These are phyloP conservation scores for Spialia ferax DNA, from an alignment of 2,888 invertebrate genomes.

Conservation along the genomic window DNA sequence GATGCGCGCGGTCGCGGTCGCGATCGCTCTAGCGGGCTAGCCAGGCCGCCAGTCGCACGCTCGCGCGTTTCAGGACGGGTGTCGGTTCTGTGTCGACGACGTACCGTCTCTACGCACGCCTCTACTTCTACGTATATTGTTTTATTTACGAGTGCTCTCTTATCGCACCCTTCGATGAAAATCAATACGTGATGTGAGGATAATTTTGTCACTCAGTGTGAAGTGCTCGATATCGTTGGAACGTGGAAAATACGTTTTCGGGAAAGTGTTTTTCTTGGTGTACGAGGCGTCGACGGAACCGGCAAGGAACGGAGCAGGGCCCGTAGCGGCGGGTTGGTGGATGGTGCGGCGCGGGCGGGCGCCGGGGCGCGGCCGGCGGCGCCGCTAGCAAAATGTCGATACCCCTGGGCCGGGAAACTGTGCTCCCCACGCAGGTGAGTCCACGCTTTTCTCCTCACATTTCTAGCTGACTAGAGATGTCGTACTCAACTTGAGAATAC, in stretches of 20 bases:
- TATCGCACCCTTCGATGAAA: conserved; percentile 53
- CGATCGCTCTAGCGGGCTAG: background rate
- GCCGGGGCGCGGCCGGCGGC: conserved; percentile 85
- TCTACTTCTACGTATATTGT: conserved; percentile 43
- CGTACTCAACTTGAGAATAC: background rate
- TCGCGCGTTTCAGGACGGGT: conserved; percentile 68
- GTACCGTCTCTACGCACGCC: conserved; percentile 57
- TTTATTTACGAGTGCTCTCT: conserved; percentile 52
- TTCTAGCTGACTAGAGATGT: conserved; percentile 41
- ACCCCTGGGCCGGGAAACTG: conserved; percentile 84
- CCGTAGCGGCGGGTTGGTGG: conserved; percentile 74
- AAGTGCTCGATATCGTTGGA: conserved; percentile 53
- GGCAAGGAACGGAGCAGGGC: conserved; percentile 57
- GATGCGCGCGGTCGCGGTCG: too few relatives aligned
- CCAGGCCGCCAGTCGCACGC: conserved; percentile 69
- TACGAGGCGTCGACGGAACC: conserved; percentile 61
- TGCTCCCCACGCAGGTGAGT: conserved; percentile 83
- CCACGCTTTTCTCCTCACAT: conserved; percentile 56
- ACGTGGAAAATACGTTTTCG: conserved; percentile 61
- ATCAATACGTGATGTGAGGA: conserved; percentile 60
- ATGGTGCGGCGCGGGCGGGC: conserved; percentile 81
- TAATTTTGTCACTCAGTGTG: conserved; percentile 50
- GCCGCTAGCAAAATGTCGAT: conserved; percentile 85
- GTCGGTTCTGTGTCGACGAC: conserved; percentile 58
- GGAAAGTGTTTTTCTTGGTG: conserved; percentile 81